Conservation (phyloP, 2,888 invertebrate species). For the Frankliniella fusca region DNA sequence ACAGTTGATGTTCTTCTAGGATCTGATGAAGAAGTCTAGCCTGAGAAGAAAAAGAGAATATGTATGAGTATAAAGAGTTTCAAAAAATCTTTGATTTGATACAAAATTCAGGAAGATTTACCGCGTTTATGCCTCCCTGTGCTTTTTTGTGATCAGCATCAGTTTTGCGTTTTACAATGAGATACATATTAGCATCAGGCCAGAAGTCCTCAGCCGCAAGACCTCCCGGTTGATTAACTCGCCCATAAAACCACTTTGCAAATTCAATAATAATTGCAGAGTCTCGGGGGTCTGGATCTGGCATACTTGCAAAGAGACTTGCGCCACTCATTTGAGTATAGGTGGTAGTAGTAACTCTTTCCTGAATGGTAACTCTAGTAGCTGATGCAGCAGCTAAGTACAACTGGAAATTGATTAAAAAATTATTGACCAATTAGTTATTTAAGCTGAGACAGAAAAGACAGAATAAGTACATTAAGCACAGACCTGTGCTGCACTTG, state of each 20-base stretch:
- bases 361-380: not conserved
- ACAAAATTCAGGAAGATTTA: not conserved
- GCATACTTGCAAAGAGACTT: not conserved
- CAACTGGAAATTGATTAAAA: not conserved
- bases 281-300: not conserved
- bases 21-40: not conserved
- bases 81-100: not conserved
- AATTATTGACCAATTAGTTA: not conserved
- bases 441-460: not conserved
- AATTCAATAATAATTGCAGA: not conserved
- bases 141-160: not conserved
- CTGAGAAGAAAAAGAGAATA: not conserved
- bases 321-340: not conserved
- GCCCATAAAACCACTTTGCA: not conserved
- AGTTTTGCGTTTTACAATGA: not conserved
- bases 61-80: not conserved
- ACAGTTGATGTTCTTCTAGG: not conserved
- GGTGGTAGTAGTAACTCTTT: not conserved
- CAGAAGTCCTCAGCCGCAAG: not conserved
- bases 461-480: not conserved
- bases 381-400: not conserved
- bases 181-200: not conserved
- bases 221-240: not conserved
- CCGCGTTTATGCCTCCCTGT: not conserved
- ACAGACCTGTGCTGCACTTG: slow-evolving; percentile 2